These are phyloP conservation scores for Portevinia maculata DNA, from an alignment of 2,888 invertebrate species.

Conservation along the genomic window DNA sequence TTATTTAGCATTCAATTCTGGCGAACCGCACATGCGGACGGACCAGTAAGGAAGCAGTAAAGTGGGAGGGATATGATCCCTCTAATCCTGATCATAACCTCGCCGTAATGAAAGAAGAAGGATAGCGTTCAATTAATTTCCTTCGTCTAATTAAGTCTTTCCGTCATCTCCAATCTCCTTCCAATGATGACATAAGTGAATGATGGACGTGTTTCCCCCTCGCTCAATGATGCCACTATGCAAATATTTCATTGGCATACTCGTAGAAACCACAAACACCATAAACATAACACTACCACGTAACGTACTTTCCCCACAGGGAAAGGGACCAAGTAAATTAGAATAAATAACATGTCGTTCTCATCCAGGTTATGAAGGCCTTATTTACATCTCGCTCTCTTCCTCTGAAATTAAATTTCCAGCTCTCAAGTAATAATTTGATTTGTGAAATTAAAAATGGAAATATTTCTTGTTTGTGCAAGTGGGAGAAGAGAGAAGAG, in stretches of 20 bases:
- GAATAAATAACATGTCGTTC: background rate
- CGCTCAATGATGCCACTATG: constrained; percentile 1
- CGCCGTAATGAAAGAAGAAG: too few species aligned
- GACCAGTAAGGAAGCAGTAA: too few species aligned
- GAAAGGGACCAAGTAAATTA: background rate
- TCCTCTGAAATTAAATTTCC: constrained; percentile 28
- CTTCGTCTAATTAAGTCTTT: constrained; percentile 9
- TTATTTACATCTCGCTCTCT: constrained; percentile 3
- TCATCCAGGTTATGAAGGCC: background rate
- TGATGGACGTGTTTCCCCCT: constrained; percentile 1
- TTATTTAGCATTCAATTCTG: too few species aligned
- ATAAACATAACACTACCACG: background rate
- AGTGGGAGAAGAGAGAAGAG: background rate
- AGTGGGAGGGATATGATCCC: too few species aligned
- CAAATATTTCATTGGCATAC: constrained; percentile 8
- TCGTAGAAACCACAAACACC: constrained; percentile 1
- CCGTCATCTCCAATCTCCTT: background rate
- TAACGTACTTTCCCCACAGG: background rate
- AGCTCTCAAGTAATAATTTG: constrained; percentile 23
- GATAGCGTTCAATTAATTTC: constrained; percentile 44
- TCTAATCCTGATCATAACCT: too few species aligned
- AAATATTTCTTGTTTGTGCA: constrained; percentile 15
- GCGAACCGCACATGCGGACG: too few species aligned
- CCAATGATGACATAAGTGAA: background rate
- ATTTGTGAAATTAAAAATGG: constrained; percentile 29